Evolutionary conservation across 2,113 vertebrate species (phyloP).

Genomic region (Rostratula benghalensis): DNA sequence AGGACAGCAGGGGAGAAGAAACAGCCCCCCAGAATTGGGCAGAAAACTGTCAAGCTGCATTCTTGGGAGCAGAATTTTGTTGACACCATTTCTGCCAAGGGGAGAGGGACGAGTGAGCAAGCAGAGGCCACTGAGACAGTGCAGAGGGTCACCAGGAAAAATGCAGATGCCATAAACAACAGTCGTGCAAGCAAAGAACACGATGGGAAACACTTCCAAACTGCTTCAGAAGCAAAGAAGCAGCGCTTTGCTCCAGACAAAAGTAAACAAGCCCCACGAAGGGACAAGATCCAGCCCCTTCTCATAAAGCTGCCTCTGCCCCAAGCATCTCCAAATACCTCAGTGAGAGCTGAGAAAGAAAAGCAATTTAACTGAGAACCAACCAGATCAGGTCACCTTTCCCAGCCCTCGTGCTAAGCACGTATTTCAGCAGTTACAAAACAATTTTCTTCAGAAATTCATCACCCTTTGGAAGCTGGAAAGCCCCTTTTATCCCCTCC

Average conservation of each 20-base stretch:
- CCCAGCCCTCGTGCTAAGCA: accelerated
- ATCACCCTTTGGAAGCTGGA: not conserved
- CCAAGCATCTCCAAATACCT: not conserved
- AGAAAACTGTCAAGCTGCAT: not conserved
- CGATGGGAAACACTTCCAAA: not conserved
- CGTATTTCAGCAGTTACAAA: not conserved
- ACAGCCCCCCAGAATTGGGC: accelerated
- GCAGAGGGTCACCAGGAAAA: not conserved
- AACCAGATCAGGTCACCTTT: not conserved
- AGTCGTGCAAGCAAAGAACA: not conserved
- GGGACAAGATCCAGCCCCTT: not conserved
- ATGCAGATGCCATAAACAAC: not conserved
- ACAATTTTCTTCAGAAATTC: not conserved
- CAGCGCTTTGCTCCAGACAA: accelerated
- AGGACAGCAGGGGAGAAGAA: not conserved
- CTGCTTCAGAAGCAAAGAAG: not conserved
- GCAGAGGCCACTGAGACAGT: not conserved
- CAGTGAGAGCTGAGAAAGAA: not conserved
- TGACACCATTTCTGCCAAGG: not conserved
- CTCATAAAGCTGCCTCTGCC: not conserved
- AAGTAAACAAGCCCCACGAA: not conserved
- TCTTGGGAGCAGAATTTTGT: not conserved
- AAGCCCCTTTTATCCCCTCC: not conserved
- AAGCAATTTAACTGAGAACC: not conserved
- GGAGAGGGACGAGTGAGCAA: not conserved